Evolutionary conservation across 2,888 invertebrate species (phyloP), one percentile per base, ranked within the genome.

Genomic region (Tyria jacobaeae): DNA sequence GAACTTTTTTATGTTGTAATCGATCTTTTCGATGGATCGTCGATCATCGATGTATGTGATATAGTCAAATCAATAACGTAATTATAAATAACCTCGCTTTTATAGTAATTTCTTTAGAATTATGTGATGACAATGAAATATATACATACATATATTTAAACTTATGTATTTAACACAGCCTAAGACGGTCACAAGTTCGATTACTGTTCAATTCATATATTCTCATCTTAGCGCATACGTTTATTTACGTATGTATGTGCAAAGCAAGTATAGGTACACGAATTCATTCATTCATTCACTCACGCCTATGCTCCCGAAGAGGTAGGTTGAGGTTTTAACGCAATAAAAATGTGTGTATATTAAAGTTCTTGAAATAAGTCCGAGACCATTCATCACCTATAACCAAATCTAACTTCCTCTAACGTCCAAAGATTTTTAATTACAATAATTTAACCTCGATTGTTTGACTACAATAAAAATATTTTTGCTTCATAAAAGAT

Each of bases 401-500:
- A 24, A 25, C 37, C 25, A 34, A 35, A 51, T 21, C 34, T 57
- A 24, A 34, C 59, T 53, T 53, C 53, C 53, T 48, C 12, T 15
- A 50, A 3, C 14, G 37, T 17, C 5, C 25, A 34, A 52, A 44
- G 3, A 53, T 35, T 27, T 59, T 59, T 59, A 59, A 59, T 56
- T 48, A 53, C 53, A 37, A 59, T 6, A 14, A 24, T 12, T 44
- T 31, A 53, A 27, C 59, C 53, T 59, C 25, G 58, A 24, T 17
- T 15, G 2, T 17, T 25, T 15, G n/a, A 35, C 15, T 49, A 39
- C 48, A 25, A 55, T 55, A 55, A 55, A 60, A 60, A 55, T 50
- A 50, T 55, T 35, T 55, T 54, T 27, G 55, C 49, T 55, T 41
- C 24, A 50, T 60, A 50, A 68, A 70, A 75, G 56, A 57, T 52